Percentiles rank a stretch among this genome's conserved stretches.
These are phyloP conservation scores for Cheilosia grossa DNA, from an alignment of 2,888 invertebrate genomes.

Conservation along the genomic window DNA sequence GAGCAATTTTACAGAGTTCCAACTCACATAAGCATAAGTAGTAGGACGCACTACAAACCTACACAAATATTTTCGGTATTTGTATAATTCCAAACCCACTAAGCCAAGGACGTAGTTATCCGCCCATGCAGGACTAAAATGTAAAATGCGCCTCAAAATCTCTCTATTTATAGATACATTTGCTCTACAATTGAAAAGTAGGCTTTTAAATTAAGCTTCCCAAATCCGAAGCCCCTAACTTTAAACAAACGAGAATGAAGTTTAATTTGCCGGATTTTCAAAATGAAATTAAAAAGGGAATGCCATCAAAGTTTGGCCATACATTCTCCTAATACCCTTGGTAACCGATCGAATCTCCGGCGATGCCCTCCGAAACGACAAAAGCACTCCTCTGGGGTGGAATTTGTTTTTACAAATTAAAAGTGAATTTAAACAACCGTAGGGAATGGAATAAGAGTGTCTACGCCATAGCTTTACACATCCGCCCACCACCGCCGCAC, in stretches of 20 bases:
- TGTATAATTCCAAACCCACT: too few species aligned
- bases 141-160: too few species aligned
- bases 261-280: constrained; percentile 21
- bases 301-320: constrained; percentile 53
- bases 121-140: too few species aligned
- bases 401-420: constrained; percentile 66
- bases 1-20: too few species aligned
- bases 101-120: too few species aligned
- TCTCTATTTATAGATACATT: too few species aligned
- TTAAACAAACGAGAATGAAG: constrained; percentile 2
- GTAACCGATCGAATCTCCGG: constrained; percentile 51
- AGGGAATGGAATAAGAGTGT: constrained; percentile 23
- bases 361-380: constrained; percentile 23
- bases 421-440: constrained; percentile 55
- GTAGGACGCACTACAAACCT: too few species aligned
- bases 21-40: too few species aligned
- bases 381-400: not conserved
- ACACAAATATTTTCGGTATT: too few species aligned
- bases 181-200: not conserved
- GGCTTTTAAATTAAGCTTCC: not conserved
- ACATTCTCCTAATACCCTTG: constrained; percentile 49
- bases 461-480: not conserved
- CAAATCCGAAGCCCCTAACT: not conserved
- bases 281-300: constrained; percentile 51
- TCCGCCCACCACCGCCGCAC: not conserved